Evolutionary conservation across 2,113 vertebrate species (phyloP).

Genomic region (Bufo gargarizans): DNA sequence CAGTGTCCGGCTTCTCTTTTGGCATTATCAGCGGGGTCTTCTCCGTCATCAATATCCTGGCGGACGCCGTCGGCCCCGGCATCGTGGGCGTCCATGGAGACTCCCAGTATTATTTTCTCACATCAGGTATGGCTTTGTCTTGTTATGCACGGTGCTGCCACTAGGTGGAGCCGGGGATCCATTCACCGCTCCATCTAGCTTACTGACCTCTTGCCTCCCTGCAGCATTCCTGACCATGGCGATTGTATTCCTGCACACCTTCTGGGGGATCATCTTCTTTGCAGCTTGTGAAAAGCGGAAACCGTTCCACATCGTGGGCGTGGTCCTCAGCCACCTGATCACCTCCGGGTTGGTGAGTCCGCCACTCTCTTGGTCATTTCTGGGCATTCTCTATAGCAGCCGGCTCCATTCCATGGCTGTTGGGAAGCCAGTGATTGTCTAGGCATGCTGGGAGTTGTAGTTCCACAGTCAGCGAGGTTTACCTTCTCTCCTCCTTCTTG

Average conservation of each 20-base stretch:
- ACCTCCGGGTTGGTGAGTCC: conserved; percentile 77
- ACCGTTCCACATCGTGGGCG: conserved; percentile 69
- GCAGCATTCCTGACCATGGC: conserved; percentile 78
- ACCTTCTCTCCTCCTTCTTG: background rate
- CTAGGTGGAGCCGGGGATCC: no score
- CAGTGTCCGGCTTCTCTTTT: conserved; percentile 79
- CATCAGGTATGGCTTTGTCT: conserved; percentile 69
- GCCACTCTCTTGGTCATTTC: background rate
- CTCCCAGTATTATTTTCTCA: conserved; percentile 78
- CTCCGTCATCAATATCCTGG: conserved; percentile 75
- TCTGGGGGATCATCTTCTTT: conserved; percentile 81
- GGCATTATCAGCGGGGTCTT: conserved; percentile 77
- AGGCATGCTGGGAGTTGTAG: background rate
- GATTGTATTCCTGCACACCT: conserved; percentile 76
- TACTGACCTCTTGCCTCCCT: background rate
- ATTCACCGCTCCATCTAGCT: no score
- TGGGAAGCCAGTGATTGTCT: background rate
- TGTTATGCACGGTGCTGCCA: no score
- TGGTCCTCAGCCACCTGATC: conserved; percentile 73
- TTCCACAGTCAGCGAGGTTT: background rate
- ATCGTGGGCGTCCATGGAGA: conserved; percentile 78
- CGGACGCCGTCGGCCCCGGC: conserved; percentile 73
- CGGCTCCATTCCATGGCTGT: no score
- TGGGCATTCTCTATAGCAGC: no score
- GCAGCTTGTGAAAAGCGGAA: conserved; percentile 72